Evolutionary conservation across 2,113 vertebrate species (phyloP).

Genomic region (Sarotherodon lohbergeri): DNA sequence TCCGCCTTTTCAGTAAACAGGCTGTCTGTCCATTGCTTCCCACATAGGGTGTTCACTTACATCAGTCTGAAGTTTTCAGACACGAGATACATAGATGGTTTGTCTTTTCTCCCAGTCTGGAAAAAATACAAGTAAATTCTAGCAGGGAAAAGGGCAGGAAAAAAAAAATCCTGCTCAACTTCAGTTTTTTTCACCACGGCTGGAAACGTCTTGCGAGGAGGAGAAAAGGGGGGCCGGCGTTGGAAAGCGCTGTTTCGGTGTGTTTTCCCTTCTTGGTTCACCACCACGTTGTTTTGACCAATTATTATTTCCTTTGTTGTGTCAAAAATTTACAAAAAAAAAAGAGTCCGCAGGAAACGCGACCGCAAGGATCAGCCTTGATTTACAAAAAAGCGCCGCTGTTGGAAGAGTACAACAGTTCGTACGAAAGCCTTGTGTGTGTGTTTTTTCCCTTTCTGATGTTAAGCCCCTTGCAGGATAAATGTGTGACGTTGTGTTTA

Average conservation of each 20-base stretch:
- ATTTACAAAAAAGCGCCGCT: background rate
- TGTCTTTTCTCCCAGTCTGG: background rate
- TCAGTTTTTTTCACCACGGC: slow-evolving; percentile 29
- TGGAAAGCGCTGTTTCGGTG: slow-evolving; percentile 53
- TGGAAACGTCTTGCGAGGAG: slow-evolving; percentile 33
- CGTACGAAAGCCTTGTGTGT: background rate
- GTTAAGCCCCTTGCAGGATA: slow-evolving; percentile 22
- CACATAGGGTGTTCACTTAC: slow-evolving; percentile 24
- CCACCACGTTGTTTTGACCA: slow-evolving; percentile 76
- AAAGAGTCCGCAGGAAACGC: slow-evolving; percentile 45
- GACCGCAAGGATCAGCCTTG: background rate
- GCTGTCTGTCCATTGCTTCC: slow-evolving; percentile 18
- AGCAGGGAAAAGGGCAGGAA: background rate
- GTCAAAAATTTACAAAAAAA: slow-evolving; percentile 46
- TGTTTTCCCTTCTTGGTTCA: slow-evolving; percentile 65
- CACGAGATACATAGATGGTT: slow-evolving; percentile 14
- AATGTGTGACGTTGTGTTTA: slow-evolving; percentile 58
- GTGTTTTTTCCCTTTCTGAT: background rate
- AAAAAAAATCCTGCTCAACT: slow-evolving; percentile 37
- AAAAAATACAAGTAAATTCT: slow-evolving; percentile 27
- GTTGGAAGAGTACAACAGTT: background rate
- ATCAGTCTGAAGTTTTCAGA: slow-evolving; percentile 63
- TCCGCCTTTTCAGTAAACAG: slow-evolving; percentile 1
- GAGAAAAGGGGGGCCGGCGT: slow-evolving; percentile 30
- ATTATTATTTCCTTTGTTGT: slow-evolving; percentile 81